Evolutionary conservation across 2,797 vertebrate species (phyloP), one percentile per base, ranked within the genome.

Genomic region (Hypotaenidia okinawae): DNA sequence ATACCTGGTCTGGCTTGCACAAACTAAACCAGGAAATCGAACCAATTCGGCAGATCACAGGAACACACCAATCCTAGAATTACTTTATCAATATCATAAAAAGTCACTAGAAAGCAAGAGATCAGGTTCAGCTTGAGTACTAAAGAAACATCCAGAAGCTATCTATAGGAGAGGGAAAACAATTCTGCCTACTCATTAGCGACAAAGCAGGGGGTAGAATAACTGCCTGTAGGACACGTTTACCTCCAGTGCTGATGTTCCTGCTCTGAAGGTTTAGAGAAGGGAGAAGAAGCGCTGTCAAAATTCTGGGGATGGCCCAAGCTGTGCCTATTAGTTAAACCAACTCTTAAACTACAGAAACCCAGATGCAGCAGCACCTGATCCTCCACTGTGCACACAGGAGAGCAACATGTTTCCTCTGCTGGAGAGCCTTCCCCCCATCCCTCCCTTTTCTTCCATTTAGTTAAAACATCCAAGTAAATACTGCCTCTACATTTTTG

Each of bases 381-480:
- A 63, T 6, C 43, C 28, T 69, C 25, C 5, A 4, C n/a, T 43
- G 22, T 45, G 43, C 37, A 69, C 37, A 33, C 33, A 13, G 52
- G 35, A 84, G 23, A 70, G 21, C 37, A 76, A 39, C 27, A 32
- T 0, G 0, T 19, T 75, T 72, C 30, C 28, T 84, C 25, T 77
- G 47, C 28, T 32, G 52, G 5, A 63, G 30, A 35, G 9, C 21
- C 18, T 19, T 30, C 39, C 37, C 32, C 19, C 10, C 14, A 10
- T 2, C 27, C 51, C 25, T 52, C 25, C 25, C 6, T 1, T 0
- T 12, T 45, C 25, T 8, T 1, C 0, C 14, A 45, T 22, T 37
- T 69, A 37, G 55, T 43, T n/a, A 57, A 69, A 89, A 80, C 15
- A 82, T 23, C 5, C 28, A 43, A 79, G 3, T 33, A 66, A 72